A percentile compares a stretch with the other conserved stretches of the same genome.
phyloP scores from a whole-genome alignment of 2,113 vertebrate species.

The Xiphophorus maculatus region DNA sequence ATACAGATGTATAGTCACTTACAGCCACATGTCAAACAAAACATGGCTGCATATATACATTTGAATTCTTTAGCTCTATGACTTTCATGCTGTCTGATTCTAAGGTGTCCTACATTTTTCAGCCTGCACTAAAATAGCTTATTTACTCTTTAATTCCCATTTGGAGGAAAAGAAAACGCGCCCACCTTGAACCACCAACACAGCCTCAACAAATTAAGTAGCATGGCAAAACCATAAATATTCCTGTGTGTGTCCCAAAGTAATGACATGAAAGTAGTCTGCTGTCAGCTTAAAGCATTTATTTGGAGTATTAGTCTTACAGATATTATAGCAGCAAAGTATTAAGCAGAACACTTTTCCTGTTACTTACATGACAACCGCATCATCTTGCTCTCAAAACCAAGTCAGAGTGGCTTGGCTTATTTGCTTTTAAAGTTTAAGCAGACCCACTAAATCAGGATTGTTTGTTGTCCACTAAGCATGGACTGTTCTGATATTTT shows the following conservation, averaged over 20 bases:
- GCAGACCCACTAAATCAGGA: background rate
- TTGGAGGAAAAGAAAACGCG: constrained; percentile 22
- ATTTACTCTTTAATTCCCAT: constrained; percentile 54
- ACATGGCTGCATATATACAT: background rate
- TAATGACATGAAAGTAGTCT: constrained; percentile 50
- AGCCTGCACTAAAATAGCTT: constrained; percentile 36
- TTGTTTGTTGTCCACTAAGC: background rate
- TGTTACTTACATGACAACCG: constrained; percentile 7
- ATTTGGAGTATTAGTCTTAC: constrained; percentile 23
- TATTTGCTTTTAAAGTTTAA: constrained; percentile 13
- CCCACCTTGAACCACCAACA: constrained; percentile 14
- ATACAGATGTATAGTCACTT: constrained; percentile 34
- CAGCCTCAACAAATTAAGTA: constrained; percentile 28
- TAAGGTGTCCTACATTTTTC: constrained; percentile 45
- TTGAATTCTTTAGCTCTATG: background rate
- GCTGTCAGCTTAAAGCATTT: constrained; percentile 35
- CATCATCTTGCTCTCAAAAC: constrained; percentile 5
- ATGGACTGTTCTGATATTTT: background rate
- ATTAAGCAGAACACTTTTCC: constrained; percentile 12
- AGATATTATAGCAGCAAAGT: constrained; percentile 15
- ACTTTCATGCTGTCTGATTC: constrained; percentile 33
- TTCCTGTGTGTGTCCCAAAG: constrained; percentile 46
- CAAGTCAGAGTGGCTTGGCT: constrained; percentile 7
- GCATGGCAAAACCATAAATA: constrained; percentile 48
- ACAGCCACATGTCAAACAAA: constrained; percentile 15